phyloP scores from a whole-genome alignment of 2,888 invertebrate genomes.

The Tromatobia lineatoria region DNA sequence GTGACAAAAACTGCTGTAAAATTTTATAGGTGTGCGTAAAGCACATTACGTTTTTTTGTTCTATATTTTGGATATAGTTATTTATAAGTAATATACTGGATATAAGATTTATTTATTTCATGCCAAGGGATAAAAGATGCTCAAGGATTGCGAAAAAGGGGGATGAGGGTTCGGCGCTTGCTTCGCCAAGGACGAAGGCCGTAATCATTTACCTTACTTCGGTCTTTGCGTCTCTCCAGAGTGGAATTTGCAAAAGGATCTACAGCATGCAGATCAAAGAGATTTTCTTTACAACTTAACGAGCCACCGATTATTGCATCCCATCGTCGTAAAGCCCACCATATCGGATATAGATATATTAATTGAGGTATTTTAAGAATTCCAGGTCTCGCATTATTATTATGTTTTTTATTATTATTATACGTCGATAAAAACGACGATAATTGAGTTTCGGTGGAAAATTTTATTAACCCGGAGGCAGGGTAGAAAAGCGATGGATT shows the following conservation, averaged over 20 bases:
- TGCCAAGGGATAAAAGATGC: conserved; percentile 15
- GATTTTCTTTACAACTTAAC: conserved; percentile 34
- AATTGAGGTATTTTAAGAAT: conserved; percentile 3
- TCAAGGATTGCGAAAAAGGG: not conserved
- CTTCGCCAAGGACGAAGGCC: conserved; percentile 5
- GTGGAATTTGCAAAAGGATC: conserved; percentile 26
- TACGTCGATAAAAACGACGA: conserved; percentile 3
- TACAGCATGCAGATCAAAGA: conserved; percentile 45
- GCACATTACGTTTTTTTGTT: not conserved
- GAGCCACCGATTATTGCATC: conserved; percentile 53
- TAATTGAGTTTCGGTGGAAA: conserved; percentile 12
- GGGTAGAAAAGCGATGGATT: conserved; percentile 1
- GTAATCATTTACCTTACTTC: conserved; percentile 14
- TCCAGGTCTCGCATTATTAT: conserved; percentile 11
- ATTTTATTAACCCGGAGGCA: conserved; percentile 12
- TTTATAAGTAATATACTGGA: not conserved
- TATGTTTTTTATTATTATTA: conserved; percentile 10
- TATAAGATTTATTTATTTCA: conserved; percentile 36
- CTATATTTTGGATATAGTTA: not conserved
- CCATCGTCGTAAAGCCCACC: conserved; percentile 22
- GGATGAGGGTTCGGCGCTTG: not conserved
- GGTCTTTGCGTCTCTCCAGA: not conserved
- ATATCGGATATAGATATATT: conserved; percentile 17
- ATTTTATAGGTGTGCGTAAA: conserved; percentile 19
- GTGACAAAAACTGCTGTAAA: conserved; percentile 16